Base-by-base conservation (phyloP, 2,113 vertebrate genomes). In the Trematomus loennbergii region DNA sequence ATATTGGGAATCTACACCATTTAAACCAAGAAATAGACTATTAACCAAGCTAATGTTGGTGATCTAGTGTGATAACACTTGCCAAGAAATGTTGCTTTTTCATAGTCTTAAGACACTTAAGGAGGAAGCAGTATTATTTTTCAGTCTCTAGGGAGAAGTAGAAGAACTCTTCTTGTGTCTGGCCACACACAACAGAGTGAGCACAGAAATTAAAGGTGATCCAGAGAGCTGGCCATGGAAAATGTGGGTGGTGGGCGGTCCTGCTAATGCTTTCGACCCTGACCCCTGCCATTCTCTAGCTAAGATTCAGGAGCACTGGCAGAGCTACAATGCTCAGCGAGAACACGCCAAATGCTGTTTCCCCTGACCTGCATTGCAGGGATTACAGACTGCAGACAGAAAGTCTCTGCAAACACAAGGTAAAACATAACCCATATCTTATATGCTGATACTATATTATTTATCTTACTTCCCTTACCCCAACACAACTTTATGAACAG, bases 191-290 rank as follows among this genome's bases (percentile, higher is more conserved):
- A 65, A 58, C 46, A 82, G 29, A 81, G 29, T 62, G 61, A 70
- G 62, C 68, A 12, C 77, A 81, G 87, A 80, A 76, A 75, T 88
- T 93, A 89, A 94, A 95, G 82, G 75, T 67, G 92, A 94, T 90
- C 90, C 81, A 59, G 36, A 65, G 15, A 63, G 75, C 50, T 64
- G 36, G 79, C 78, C 58, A 54, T 90, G 90, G 91, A 94, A 93
- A 94, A 92, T 84, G 87, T 87, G 75, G 75, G 77, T 73, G 62
- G 81, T 62, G 75, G 66, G 58, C 81, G 59, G 76, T 81, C 79
- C 71, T 72, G 85, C 84, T 90, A 87, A 91, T 83, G 78, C 86
- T 62, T 82, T 85, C 52, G 53, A 86, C 89, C 85, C 83, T 91
- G 93, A 95, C 93, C 92, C 91, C 82, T 91, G 67, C 72, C 87